Conservation (phyloP, 2,888 invertebrate species). For the Gerris lacustris region DNA sequence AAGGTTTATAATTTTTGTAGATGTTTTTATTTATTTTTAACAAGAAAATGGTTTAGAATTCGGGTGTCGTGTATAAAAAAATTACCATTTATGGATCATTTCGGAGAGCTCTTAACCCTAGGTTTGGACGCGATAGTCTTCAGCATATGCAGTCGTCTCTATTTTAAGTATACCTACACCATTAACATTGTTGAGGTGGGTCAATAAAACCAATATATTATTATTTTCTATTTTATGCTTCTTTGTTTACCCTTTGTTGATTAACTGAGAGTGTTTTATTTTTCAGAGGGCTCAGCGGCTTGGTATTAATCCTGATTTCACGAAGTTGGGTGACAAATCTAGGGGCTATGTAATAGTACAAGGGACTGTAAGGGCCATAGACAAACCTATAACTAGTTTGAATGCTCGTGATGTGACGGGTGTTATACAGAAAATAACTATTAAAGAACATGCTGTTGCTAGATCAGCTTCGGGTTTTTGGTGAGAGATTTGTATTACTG, state of each 20-base stretch:
- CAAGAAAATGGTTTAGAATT: too few species aligned
- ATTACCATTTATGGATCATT: slow-evolving; percentile 51
- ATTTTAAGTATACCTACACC: slow-evolving; percentile 60
- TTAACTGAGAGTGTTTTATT: background rate
- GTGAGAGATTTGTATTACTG: slow-evolving; percentile 35
- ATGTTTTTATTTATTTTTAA: too few species aligned
- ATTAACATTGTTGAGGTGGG: slow-evolving; percentile 56
- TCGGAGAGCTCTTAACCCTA: slow-evolving; percentile 60
- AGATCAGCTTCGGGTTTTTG: slow-evolving; percentile 74
- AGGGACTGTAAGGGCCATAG: slow-evolving; percentile 62
- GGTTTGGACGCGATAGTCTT: slow-evolving; percentile 63
- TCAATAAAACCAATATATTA: slow-evolving; percentile 17
- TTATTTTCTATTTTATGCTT: background rate
- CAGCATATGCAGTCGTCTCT: slow-evolving; percentile 59
- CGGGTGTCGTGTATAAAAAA: too few species aligned
- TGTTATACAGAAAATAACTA: slow-evolving; percentile 64
- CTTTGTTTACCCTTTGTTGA: too few species aligned
- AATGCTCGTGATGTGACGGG: slow-evolving; percentile 61
- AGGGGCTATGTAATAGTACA: slow-evolving; percentile 54
- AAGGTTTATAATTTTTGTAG: too few species aligned
- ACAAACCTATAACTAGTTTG: slow-evolving; percentile 59
- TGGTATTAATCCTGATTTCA: slow-evolving; percentile 19
- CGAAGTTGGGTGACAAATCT: slow-evolving; percentile 15
- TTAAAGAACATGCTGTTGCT: slow-evolving; percentile 73
- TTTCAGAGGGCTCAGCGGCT: slow-evolving; percentile 29